Evolutionary conservation across 1,140 invertebrate genomes (phyloP).

Genomic region (Drosophila tsacasi): DNA sequence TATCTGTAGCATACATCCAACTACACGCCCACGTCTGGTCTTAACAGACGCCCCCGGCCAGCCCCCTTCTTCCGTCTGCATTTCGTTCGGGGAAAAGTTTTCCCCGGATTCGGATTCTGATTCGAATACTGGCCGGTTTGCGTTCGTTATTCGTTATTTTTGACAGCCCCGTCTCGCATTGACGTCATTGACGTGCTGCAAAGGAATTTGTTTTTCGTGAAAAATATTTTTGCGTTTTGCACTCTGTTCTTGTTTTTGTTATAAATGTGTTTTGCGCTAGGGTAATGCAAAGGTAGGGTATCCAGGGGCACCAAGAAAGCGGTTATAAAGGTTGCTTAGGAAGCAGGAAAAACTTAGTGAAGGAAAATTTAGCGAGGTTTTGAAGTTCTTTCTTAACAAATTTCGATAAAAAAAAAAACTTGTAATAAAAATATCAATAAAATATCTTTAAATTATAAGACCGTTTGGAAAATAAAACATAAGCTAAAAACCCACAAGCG

Average conservation of each 20-base stretch:
- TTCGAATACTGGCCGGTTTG: conserved; percentile 11
- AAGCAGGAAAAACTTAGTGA: too few relatives aligned
- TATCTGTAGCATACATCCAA: conserved; percentile 15
- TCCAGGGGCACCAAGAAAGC: too few relatives aligned
- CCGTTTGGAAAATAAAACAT: background rate
- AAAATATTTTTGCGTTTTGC: conserved; percentile 72
- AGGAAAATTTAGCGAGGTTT: too few relatives aligned
- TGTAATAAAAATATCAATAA: background rate
- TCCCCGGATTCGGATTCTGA: conserved; percentile 36
- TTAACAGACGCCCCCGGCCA: conserved; percentile 54
- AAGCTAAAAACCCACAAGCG: background rate
- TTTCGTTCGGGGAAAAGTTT: conserved; percentile 36
- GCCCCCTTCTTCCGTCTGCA: conserved; percentile 2
- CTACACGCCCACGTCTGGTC: conserved; percentile 70
- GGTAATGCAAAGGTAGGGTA: conserved; percentile 20
- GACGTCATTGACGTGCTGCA: conserved; percentile 78
- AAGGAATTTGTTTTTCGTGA: conserved; percentile 82
- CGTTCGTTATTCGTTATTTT: conserved; percentile 35
- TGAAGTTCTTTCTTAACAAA: too few relatives aligned
- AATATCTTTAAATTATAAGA: background rate
- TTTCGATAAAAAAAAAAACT: background rate
- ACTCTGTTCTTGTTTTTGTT: conserved; percentile 39
- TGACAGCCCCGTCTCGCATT: conserved; percentile 71
- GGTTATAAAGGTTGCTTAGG: background rate
- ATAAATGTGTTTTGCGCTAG: conserved; percentile 42